These are phyloP conservation scores for Telmatherina bonti DNA, from an alignment of 2,797 vertebrate species.

Conservation along the genomic window DNA sequence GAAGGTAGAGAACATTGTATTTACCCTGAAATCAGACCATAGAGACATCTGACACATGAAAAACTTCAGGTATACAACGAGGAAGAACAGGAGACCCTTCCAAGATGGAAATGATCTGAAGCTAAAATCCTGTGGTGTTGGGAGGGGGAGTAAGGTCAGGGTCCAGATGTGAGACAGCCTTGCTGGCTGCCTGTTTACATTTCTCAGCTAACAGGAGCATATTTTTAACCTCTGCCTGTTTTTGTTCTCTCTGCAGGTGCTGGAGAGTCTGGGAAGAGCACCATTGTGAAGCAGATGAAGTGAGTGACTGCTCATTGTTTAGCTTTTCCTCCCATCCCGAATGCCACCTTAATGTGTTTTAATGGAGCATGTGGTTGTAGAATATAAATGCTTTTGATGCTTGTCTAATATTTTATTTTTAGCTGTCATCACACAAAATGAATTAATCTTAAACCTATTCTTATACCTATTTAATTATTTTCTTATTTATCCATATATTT, in stretches of 20 bases:
- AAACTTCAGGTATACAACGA: conserved; percentile 7
- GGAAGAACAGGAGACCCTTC: conserved; percentile 20
- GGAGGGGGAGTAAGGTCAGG: conserved; percentile 20
- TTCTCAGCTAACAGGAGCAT: conserved; percentile 64
- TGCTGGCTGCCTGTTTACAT: conserved; percentile 73
- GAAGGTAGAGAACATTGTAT: conserved; percentile 5
- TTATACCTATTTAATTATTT: too few species aligned
- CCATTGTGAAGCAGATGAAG: conserved; percentile 91
- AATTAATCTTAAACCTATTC: too few species aligned
- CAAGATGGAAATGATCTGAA: conserved; percentile 33
- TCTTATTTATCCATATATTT: too few species aligned
- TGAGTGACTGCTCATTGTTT: conserved; percentile 78
- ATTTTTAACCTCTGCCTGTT: conserved; percentile 82
- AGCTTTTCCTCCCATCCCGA: conserved; percentile 53
- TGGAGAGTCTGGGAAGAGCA: conserved; percentile 88
- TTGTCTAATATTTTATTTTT: not conserved
- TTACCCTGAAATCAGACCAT: conserved; percentile 6
- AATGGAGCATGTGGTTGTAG: conserved; percentile 6
- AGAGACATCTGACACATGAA: conserved; percentile 8
- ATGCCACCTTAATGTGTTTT: conserved; percentile 21
- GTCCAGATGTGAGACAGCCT: conserved; percentile 73
- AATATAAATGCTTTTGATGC: not conserved
- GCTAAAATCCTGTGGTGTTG: conserved; percentile 22
- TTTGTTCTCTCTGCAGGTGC: conserved; percentile 84
- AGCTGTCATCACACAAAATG: too few species aligned